phyloP scores from a whole-genome alignment of 2,797 vertebrate species.

The Paramormyrops hopkinsi region DNA sequence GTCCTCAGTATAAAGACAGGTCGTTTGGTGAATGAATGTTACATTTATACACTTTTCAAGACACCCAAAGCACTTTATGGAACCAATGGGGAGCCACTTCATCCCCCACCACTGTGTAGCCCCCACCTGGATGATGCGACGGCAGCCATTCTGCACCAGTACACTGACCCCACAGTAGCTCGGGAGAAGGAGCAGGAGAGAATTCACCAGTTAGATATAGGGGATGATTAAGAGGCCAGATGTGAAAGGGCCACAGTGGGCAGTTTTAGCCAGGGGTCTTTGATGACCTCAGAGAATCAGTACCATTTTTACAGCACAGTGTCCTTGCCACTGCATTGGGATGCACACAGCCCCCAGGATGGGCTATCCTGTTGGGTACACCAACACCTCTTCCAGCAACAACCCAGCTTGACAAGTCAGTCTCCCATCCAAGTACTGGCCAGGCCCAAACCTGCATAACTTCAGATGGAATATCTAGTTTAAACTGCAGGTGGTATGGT shows the following conservation, averaged over 20 bases:
- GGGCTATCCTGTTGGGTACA: neutral
- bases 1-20: neutral
- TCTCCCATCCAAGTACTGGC: no score
- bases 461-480: neutral
- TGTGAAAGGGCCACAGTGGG: no score
- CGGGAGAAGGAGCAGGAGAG: neutral
- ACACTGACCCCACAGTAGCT: neutral
- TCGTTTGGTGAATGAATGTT: neutral
- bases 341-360: neutral
- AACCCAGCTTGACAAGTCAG: neutral
- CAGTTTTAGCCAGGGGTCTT: neutral
- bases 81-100: neutral
- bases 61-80: neutral
- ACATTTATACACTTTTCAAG: neutral
- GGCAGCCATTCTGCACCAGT: neutral
- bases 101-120: no score
- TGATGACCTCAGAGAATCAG: neutral
- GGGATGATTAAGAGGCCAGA: no score
- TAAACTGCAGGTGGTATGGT: neutral
- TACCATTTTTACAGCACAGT: no score
- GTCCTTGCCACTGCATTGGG: neutral
- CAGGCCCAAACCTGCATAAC: no score
- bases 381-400: neutral
- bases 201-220: neutral
- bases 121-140: neutral